Evolutionary conservation across 1,140 invertebrate genomes (phyloP).

Genomic region (Calliphora vicina): DNA sequence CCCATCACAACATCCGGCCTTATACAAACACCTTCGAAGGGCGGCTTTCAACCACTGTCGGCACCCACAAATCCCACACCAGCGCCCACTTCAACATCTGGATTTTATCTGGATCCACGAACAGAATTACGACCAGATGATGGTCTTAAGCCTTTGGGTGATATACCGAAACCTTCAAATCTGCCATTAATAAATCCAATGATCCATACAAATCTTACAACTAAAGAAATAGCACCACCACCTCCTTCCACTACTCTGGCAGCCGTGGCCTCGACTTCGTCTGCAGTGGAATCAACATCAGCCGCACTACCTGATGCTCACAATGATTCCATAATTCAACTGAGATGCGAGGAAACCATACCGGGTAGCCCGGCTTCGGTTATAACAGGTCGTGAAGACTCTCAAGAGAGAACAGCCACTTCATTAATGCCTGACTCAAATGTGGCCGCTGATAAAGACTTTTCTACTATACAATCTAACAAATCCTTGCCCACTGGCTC

Average conservation of each 20-base stretch:
- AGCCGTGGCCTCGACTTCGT: background rate
- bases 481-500: background rate
- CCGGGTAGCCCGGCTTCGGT: constrained; percentile 82
- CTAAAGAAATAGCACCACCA: background rate
- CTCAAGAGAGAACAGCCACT: constrained; percentile 48
- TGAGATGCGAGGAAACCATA: constrained; percentile 89
- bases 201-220: background rate
- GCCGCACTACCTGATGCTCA: constrained; percentile 30
- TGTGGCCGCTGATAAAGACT: background rate
- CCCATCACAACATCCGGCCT: background rate
- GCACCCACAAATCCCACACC: background rate
- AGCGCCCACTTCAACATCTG: constrained; percentile 10
- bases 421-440: background rate
- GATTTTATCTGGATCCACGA: constrained; percentile 36
- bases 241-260: background rate
- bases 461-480: background rate
- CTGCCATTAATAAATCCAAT: background rate
- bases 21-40: background rate
- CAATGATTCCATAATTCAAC: constrained; percentile 67
- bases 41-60: background rate
- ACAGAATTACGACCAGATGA: constrained; percentile 40
- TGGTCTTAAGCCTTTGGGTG: constrained; percentile 39
- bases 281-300: background rate
- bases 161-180: background rate
- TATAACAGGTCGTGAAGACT: constrained; percentile 63